Evolutionary conservation across 2,888 invertebrate species (phyloP), one percentile per base, ranked within the genome.

Genomic region (Camponotus fellah): DNA sequence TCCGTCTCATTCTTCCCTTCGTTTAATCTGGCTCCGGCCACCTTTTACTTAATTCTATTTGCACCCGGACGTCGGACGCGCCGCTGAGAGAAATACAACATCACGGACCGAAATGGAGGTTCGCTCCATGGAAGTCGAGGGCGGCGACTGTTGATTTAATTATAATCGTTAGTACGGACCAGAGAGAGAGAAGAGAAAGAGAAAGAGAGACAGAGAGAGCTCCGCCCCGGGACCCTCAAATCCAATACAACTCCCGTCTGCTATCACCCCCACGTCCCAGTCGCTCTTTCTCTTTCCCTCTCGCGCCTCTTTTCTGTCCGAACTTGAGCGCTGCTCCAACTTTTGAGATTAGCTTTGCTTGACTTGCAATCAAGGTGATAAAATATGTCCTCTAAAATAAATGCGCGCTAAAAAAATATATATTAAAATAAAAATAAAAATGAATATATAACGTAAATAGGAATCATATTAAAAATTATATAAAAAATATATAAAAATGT

Each of bases 91-190:
- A 84, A 83, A 85, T 81, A 79, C 60, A 80, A 76, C 84, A 84
- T 76, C 85, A 68, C 64, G 71, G 68, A 56, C 82, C 86, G 89
- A 89, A 87, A 91, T 88, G 90, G 88, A 88, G 92, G 87, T 86
- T 89, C 85, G 85, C 84, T 74, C 37, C 88, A 88, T 91, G 88
- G 89, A 91, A 91, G 89, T 88, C 92, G 90, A 92, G 93, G 94
- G 93, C 93, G 94, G 93, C 92, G 93, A 94, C 93, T 92, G 94
- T 93, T 94, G 94, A 94, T 94, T 94, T 93, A 94, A 94, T 94
- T 94, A 93, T 93, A 91, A 94, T 93, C 93, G 93, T 91, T 91
- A 91, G 91, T 88, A 86, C 90, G 90, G 88, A 91, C 89, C 92
- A 92, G n/a, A 53, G 49, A 49, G 6, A 46, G 46, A 46, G 14